Evolutionary conservation across 2,797 vertebrate species (phyloP).

Genomic region (Zalophus californianus): DNA sequence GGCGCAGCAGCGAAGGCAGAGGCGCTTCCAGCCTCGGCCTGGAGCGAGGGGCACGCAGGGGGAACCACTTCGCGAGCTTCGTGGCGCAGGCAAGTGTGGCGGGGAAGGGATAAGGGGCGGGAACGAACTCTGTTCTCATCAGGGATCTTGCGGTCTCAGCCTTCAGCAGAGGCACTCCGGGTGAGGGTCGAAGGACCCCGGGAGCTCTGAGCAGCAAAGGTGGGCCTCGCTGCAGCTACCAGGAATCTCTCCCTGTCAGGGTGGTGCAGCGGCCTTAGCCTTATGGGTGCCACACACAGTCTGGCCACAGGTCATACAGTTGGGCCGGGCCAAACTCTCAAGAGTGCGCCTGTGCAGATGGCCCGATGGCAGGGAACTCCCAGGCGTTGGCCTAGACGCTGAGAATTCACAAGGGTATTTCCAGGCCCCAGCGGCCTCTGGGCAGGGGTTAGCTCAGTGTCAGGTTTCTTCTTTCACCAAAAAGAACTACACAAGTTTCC

Average conservation of each 20-base stretch:
- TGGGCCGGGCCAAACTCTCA: neutral
- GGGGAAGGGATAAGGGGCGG: neutral
- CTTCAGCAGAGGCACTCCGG: neutral
- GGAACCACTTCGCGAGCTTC: constrained; percentile 11
- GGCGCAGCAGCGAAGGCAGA: neutral
- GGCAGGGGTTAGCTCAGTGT: constrained; percentile 6
- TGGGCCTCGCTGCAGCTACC: neutral
- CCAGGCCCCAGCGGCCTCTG: constrained; percentile 20
- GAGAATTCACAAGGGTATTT: constrained; percentile 36
- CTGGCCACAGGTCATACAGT: neutral
- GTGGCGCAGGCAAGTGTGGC: constrained; percentile 35
- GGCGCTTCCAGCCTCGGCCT: neutral
- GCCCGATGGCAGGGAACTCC: neutral
- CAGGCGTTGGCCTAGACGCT: neutral
- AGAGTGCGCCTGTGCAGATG: neutral
- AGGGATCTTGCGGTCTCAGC: neutral
- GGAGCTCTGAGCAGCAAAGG: neutral
- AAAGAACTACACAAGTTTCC: constrained; percentile 15
- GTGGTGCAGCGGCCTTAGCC: neutral
- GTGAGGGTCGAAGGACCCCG: neutral
- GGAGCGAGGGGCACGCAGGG: neutral
- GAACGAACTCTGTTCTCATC: neutral
- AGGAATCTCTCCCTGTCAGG: neutral
- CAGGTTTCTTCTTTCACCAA: constrained; percentile 39
- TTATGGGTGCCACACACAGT: neutral